These are phyloP conservation scores for Trissoscelio sp. DNA, from an alignment of 2,888 invertebrate genomes.

Conservation along the genomic window DNA sequence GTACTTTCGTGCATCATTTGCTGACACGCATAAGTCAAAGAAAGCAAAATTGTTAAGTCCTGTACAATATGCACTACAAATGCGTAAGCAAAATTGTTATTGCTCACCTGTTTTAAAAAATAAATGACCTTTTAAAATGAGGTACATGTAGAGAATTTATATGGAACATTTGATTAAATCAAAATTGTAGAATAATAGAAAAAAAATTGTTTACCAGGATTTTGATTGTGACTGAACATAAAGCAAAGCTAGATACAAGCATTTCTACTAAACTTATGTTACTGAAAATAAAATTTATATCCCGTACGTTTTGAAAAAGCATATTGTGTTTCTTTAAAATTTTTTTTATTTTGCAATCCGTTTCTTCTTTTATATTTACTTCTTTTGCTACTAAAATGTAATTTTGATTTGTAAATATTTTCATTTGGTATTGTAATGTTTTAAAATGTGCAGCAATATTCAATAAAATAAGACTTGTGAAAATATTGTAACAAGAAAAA, in stretches of 20 bases:
- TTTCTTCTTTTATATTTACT: neutral
- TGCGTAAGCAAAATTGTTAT: too few relatives aligned
- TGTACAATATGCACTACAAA: too few relatives aligned
- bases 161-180: too few relatives aligned
- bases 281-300: neutral
- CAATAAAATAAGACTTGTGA: neutral
- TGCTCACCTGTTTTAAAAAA: too few relatives aligned
- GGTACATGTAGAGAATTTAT: too few relatives aligned
- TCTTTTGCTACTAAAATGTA: neutral
- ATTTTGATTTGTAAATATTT: neutral
- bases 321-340: neutral
- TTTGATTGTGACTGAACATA: neutral
- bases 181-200: too few relatives aligned
- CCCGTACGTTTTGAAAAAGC: neutral
- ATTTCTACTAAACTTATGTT: neutral
- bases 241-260: neutral
- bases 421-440: neutral
- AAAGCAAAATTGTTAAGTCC: too few relatives aligned
- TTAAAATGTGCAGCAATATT: neutral
- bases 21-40: too few relatives aligned
- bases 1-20: too few relatives aligned
- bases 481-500: neutral
- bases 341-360: neutral
- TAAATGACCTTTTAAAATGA: too few relatives aligned
- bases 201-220: neutral